Conservation (phyloP, 2,113 vertebrate species). For the Microtus montanus region DNA sequence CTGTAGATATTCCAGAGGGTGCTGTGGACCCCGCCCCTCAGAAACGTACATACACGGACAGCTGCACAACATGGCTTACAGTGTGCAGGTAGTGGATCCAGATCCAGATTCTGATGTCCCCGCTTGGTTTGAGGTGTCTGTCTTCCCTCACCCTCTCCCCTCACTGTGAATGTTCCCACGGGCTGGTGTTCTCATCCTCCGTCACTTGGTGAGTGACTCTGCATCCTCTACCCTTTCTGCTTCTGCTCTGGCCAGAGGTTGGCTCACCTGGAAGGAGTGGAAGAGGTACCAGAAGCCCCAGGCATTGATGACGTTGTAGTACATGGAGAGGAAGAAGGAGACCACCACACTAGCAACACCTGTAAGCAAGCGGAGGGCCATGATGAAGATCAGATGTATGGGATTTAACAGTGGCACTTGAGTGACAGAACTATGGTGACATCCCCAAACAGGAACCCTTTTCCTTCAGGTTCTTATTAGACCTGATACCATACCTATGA, state of each 20-base stretch:
- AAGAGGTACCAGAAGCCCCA: constrained; percentile 99
- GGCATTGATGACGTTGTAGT: constrained; percentile 96
- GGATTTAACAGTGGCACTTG: constrained; percentile 77
- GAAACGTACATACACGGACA: neutral
- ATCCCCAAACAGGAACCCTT: fast-evolving
- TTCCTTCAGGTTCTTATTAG: neutral
- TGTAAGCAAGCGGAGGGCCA: constrained; percentile 64
- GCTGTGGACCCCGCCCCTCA: no score
- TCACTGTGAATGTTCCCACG: neutral
- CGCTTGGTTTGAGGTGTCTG: fast-evolving
- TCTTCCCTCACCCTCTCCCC: no score
- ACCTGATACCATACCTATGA: fast-evolving
- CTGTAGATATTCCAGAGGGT: neutral
- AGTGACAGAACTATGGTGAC: neutral
- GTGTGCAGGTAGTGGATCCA: fast-evolving
- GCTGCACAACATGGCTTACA: fast-evolving
- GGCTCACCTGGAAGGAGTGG: constrained; percentile 95
- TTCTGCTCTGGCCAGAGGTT: fast-evolving
- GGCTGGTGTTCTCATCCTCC: neutral
- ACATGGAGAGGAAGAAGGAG: constrained; percentile 93
- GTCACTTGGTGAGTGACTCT: neutral
- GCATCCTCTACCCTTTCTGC: neutral
- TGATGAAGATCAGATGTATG: constrained; percentile 65
- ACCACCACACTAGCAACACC: constrained; percentile 92
- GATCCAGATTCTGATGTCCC: neutral